A percentile compares a stretch with the other conserved stretches of the same genome.
Conservation (phyloP, 2,113 vertebrate genomes). For the Gobio gobio region DNA sequence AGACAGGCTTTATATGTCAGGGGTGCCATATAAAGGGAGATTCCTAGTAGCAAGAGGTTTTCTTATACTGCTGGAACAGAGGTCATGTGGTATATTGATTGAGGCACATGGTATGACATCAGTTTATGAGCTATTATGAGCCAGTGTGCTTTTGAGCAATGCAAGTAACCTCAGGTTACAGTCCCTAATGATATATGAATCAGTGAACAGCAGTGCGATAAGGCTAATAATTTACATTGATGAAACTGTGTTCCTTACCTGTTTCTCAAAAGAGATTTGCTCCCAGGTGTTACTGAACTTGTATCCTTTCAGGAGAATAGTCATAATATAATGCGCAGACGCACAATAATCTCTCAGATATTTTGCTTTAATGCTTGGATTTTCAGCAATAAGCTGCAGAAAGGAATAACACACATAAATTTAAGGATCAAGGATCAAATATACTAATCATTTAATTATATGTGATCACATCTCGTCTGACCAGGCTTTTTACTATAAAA, state of each 20-base stretch:
- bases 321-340: slow-evolving; percentile 71
- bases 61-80: not conserved
- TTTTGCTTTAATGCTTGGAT: slow-evolving; percentile 46
- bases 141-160: not conserved
- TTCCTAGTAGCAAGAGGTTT: not conserved
- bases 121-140: slow-evolving; percentile 1
- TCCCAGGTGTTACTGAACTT: slow-evolving; percentile 73
- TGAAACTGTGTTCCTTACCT: slow-evolving; percentile 65
- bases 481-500: not conserved
- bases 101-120: not conserved
- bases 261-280: slow-evolving; percentile 70
- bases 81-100: not conserved
- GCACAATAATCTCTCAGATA: slow-evolving; percentile 72
- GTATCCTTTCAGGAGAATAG: slow-evolving; percentile 75
- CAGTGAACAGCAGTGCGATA: not conserved
- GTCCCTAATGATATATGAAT: not conserved
- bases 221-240: not conserved
- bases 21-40: not conserved
- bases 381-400: slow-evolving; percentile 63
- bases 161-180: not conserved
- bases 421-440: not conserved
- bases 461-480: not conserved
- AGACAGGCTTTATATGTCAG: not conserved
- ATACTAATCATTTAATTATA: not conserved
- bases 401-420: not conserved